These are phyloP conservation scores for Lycocerus yunnanus DNA, from an alignment of 2,888 invertebrate genomes.

Conservation along the genomic window DNA sequence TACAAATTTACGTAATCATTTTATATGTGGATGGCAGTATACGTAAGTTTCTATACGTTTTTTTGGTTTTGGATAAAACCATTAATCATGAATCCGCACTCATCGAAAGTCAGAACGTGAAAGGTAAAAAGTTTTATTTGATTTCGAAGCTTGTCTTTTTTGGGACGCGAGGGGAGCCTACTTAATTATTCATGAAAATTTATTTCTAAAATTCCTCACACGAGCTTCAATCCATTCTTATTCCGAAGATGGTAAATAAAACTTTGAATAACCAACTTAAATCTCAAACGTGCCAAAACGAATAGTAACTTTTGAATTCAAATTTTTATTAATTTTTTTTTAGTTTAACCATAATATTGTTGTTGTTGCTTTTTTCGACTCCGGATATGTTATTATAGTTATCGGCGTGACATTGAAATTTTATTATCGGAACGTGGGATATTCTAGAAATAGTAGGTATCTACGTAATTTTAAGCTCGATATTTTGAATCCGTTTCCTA, in stretches of 20 bases:
- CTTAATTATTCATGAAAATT: background rate
- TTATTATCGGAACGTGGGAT: background rate
- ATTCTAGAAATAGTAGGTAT: background rate
- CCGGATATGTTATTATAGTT: background rate
- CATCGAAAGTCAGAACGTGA: background rate
- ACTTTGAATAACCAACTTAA: background rate
- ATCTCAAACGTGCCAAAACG: background rate
- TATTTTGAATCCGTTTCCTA: constrained; percentile 1
- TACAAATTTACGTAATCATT: background rate
- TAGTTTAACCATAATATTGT: background rate
- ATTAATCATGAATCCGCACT: background rate
- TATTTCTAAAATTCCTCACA: background rate
- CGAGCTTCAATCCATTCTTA: background rate
- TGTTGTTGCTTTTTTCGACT: background rate
- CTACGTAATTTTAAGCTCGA: constrained; percentile 1
- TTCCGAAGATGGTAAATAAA: background rate
- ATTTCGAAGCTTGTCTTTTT: background rate
- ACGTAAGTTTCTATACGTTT: background rate
- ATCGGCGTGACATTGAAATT: background rate
- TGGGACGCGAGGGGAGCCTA: background rate
- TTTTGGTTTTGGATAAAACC: background rate
- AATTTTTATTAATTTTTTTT: background rate
- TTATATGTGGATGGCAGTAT: background rate
- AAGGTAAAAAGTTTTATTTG: background rate
- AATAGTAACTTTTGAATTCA: background rate